A percentile compares a stretch with the other conserved stretches of the same genome.
Evolutionary conservation across 2,113 vertebrate species (phyloP).

Genomic region (Syrrhaptes paradoxus): DNA sequence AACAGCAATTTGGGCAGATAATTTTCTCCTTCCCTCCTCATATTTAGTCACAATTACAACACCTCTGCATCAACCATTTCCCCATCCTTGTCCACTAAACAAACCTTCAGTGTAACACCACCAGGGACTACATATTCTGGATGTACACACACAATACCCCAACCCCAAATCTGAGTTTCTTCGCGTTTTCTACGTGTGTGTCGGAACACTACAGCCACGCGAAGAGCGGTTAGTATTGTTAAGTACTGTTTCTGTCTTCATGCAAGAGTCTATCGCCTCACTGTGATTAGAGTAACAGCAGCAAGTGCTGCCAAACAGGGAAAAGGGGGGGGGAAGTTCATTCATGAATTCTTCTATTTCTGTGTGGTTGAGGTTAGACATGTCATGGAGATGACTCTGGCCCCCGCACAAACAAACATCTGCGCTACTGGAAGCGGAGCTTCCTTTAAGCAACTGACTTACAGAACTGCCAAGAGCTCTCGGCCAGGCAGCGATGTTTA

Average conservation of each 20-base stretch:
- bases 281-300: neutral
- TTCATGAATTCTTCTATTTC: conserved; percentile 35
- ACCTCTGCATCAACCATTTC: neutral
- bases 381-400: conserved; percentile 15
- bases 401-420: conserved; percentile 40
- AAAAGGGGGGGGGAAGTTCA: neutral
- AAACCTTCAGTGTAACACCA: neutral
- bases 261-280: neutral
- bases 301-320: neutral
- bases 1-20: neutral
- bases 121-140: neutral
- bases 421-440: conserved; percentile 53
- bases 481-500: neutral
- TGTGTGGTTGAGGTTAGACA: conserved; percentile 34
- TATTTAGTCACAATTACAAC: neutral
- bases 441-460: conserved; percentile 51
- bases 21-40: neutral
- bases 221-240: neutral
- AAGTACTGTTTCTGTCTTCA: neutral
- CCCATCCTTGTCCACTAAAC: neutral
- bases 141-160: neutral
- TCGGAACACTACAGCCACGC: neutral
- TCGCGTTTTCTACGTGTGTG: neutral
- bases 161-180: neutral
- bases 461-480: conserved; percentile 45